Evolutionary conservation across 2,888 invertebrate species (phyloP).

Genomic region (Agonopterix heracliana): DNA sequence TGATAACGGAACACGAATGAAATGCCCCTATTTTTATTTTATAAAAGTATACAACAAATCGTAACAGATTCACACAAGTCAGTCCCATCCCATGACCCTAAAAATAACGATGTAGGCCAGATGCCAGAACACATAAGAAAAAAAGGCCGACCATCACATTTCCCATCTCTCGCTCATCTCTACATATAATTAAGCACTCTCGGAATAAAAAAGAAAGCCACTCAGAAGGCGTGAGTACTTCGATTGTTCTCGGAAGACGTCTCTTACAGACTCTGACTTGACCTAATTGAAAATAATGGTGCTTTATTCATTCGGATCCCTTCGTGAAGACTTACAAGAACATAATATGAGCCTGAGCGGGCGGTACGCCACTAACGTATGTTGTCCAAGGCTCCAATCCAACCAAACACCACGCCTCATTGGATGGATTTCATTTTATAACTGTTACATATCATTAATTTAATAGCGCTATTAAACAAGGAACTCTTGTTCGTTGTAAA

Average conservation of each 20-base stretch:
- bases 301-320: conserved; percentile 45
- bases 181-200: conserved; percentile 61
- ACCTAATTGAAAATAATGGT: conserved; percentile 74
- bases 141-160: conserved; percentile 42
- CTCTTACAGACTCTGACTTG: conserved; percentile 62
- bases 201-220: conserved; percentile 64
- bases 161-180: conserved; percentile 48
- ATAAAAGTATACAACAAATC: not conserved
- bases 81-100: conserved; percentile 25
- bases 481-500: conserved; percentile 33
- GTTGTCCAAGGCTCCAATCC: conserved; percentile 10
- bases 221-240: conserved; percentile 61
- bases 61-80: no score
- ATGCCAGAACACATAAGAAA: conserved; percentile 32
- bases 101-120: conserved; percentile 39
- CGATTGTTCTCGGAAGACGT: conserved; percentile 68
- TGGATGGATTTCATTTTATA: conserved; percentile 42
- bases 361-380: conserved; percentile 22
- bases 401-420: conserved; percentile 22
- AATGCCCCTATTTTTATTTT: not conserved
- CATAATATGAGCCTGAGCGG: conserved; percentile 37
- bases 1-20: conserved; percentile 18
- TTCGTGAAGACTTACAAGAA: conserved; percentile 52
- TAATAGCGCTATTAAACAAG: conserved; percentile 46
- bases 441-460: conserved; percentile 55